These are phyloP conservation scores for Drusus annulatus DNA, from an alignment of 1,140 invertebrate genomes.

Conservation along the genomic window DNA sequence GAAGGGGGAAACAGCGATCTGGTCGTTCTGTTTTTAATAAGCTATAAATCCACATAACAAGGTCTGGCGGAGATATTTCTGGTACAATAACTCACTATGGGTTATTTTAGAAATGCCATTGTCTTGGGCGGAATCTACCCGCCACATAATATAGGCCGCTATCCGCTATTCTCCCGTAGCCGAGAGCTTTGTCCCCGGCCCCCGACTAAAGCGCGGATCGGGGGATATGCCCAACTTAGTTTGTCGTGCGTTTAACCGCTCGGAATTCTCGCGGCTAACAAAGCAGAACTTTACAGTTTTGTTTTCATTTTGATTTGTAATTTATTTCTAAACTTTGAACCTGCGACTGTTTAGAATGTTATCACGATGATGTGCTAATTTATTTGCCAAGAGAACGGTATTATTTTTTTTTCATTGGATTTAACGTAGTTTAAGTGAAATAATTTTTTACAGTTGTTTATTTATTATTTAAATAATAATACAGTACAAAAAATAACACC, in stretches of 20 bases:
- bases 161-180: conserved; percentile 23
- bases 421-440: too few species aligned
- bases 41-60: not conserved
- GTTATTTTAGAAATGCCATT: conserved; percentile 33
- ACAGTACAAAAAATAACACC: too few species aligned
- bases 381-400: too few species aligned
- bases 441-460: too few species aligned
- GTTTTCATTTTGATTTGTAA: not conserved
- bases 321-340: too few species aligned
- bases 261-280: conserved; percentile 13
- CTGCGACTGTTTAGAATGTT: too few species aligned
- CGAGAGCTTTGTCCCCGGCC: conserved; percentile 13
- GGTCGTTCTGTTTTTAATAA: too few species aligned
- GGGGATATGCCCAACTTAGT: not conserved
- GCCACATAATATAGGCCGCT: not conserved
- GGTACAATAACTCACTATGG: conserved; percentile 21
- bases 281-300: not conserved
- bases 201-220: not conserved
- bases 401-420: too few species aligned
- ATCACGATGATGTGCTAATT: too few species aligned
- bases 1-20: too few species aligned
- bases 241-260: conserved; percentile 18
- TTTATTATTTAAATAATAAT: too few species aligned
- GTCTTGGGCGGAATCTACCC: conserved; percentile 19
- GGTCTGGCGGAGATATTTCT: conserved; percentile 25